These are phyloP conservation scores for Poeciliopsis infans DNA, from an alignment of 2,797 vertebrate species.

Conservation along the genomic window DNA sequence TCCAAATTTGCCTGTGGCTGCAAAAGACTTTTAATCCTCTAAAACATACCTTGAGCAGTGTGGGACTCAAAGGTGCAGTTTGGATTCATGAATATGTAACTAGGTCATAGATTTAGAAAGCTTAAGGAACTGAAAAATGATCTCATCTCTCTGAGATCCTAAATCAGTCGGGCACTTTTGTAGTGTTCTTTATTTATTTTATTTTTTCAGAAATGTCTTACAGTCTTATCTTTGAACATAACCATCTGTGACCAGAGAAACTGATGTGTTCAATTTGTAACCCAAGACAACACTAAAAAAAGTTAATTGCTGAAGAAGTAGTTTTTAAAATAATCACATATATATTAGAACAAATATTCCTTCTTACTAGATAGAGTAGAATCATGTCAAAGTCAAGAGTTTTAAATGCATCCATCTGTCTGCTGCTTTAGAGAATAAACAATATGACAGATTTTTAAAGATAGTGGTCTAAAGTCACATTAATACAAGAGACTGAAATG, in stretches of 20 bases:
- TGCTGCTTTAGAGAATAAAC: constrained; percentile 1
- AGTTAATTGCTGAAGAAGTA: constrained; percentile 6
- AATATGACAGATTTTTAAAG: constrained; percentile 25
- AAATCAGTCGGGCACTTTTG: constrained; percentile 42
- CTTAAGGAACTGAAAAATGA: constrained; percentile 61
- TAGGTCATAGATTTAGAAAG: constrained; percentile 48
- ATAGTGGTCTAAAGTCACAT: background rate
- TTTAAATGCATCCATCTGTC: background rate
- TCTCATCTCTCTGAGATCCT: constrained; percentile 43
- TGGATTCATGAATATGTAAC: constrained; percentile 61
- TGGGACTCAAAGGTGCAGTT: constrained; percentile 51
- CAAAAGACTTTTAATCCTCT: constrained; percentile 51
- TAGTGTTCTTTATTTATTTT: constrained; percentile 23
- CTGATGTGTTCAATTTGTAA: constrained; percentile 37
- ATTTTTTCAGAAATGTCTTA: constrained; percentile 1
- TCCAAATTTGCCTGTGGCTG: constrained; percentile 49
- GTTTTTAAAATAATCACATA: constrained; percentile 3
- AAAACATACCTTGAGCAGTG: constrained; percentile 34
- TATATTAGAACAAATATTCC: background rate
- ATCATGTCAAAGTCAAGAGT: constrained; percentile 3
- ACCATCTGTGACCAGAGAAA: constrained; percentile 30
- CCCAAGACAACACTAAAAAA: constrained; percentile 7
- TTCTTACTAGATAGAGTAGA: background rate
- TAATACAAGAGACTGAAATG: constrained; percentile 2
- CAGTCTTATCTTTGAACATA: constrained; percentile 34